These are phyloP conservation scores for Petrocephalus zakoni DNA, from an alignment of 2,113 vertebrate genomes.

Conservation along the genomic window DNA sequence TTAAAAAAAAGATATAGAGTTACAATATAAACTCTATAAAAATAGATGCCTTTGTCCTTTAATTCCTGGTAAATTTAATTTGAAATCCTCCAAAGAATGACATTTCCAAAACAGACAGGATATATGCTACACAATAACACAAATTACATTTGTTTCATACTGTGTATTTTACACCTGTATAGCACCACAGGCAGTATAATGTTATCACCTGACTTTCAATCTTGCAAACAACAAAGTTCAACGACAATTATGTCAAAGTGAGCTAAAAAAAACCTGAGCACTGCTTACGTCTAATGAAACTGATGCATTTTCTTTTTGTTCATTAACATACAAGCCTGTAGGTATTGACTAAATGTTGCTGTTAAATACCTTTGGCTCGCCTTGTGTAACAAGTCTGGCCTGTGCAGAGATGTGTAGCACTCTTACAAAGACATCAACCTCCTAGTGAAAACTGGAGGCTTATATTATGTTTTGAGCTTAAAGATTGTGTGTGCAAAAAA, in stretches of 20 bases:
- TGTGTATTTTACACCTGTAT: background rate
- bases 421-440: background rate
- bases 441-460: background rate
- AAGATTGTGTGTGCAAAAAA: constrained; percentile 2
- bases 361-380: background rate
- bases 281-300: background rate
- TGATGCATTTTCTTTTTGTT: background rate
- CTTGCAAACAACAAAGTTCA: background rate
- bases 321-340: background rate
- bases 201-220: background rate
- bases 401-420: background rate
- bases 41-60: background rate
- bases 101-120: background rate
- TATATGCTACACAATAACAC: background rate
- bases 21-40: too few relatives aligned
- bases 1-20: too few relatives aligned
- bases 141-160: background rate
- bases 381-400: background rate
- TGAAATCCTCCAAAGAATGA: background rate
- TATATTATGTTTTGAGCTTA: constrained; percentile 7
- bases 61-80: background rate
- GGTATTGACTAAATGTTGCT: background rate
- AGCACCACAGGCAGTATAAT: background rate
- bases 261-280: background rate
- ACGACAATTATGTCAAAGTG: background rate